A percentile compares a stretch with the other conserved stretches of the same genome.
These are phyloP conservation scores for Hassar affinis DNA, from an alignment of 2,113 vertebrate species.

Conservation along the genomic window DNA sequence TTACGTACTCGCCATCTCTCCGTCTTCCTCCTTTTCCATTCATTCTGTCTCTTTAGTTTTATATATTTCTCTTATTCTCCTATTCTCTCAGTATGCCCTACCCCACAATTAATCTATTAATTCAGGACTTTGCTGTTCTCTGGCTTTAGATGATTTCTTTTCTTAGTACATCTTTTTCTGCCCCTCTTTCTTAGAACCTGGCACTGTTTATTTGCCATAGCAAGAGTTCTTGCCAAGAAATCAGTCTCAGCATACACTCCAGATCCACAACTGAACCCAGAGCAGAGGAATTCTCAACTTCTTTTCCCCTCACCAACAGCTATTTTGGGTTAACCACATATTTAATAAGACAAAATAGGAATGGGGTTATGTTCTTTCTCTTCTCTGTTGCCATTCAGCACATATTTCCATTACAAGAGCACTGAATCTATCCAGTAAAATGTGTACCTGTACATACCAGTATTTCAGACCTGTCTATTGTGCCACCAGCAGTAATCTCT, in stretches of 20 bases:
- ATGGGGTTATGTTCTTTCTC: conserved; percentile 47
- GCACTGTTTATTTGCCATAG: conserved; percentile 43
- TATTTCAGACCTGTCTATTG: conserved; percentile 30
- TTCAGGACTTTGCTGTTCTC: conserved; percentile 14
- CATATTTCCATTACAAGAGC: background rate
- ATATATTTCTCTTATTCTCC: conserved; percentile 48
- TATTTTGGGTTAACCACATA: conserved; percentile 73
- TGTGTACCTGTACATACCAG: conserved; percentile 29
- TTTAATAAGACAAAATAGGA: conserved; percentile 66
- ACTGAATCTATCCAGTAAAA: conserved; percentile 27
- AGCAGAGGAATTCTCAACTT: conserved; percentile 48
- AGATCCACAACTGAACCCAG: conserved; percentile 50
- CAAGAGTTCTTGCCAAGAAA: conserved; percentile 25
- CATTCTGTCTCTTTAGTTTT: conserved; percentile 41
- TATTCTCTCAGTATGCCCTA: conserved; percentile 41
- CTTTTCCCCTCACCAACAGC: conserved; percentile 59
- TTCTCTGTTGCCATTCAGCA: conserved; percentile 29
- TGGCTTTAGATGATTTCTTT: conserved; percentile 48
- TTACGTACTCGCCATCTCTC: conserved; percentile 35
- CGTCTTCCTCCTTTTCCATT: conserved; percentile 14
- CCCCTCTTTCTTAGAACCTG: conserved; percentile 32
- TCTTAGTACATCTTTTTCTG: conserved; percentile 34
- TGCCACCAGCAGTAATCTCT: conserved; percentile 34
- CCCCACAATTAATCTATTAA: conserved; percentile 19
- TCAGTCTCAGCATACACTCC: conserved; percentile 49